Conservation (phyloP, 1,140 invertebrate species). For the Psilanteris sp. region DNA sequence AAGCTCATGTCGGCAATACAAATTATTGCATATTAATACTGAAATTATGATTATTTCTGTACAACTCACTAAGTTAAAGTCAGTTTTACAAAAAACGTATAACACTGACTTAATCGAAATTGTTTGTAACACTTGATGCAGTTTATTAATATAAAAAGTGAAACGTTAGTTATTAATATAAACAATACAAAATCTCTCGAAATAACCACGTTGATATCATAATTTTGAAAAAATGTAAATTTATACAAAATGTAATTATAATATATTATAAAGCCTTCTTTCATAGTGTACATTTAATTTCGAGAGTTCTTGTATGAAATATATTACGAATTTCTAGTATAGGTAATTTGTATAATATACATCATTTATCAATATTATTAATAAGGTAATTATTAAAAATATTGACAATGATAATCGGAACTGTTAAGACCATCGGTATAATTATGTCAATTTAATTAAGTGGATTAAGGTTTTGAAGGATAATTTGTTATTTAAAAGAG, state of each 20-base stretch:
- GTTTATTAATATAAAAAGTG: constrained; percentile 33
- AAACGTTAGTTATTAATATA: too few species aligned
- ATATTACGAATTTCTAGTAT: constrained; percentile 52
- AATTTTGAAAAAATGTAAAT: constrained; percentile 68
- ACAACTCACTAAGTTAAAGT: constrained; percentile 19
- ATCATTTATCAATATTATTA: constrained; percentile 37
- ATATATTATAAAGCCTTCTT: constrained; percentile 35
- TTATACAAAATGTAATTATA: constrained; percentile 52
- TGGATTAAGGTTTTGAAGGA: constrained; percentile 64
- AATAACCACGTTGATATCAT: constrained; percentile 38
- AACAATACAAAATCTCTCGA: constrained; percentile 26
- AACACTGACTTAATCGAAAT: constrained; percentile 21
- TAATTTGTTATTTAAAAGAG: constrained; percentile 17
- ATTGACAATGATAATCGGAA: constrained; percentile 32
- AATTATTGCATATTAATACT: constrained; percentile 49
- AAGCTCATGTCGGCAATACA: constrained; percentile 50
- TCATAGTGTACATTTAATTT: constrained; percentile 15
- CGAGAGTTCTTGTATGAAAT: constrained; percentile 19
- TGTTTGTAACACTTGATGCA: constrained; percentile 22
- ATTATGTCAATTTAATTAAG: constrained; percentile 75
- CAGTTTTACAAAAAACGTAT: constrained; percentile 16
- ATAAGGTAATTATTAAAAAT: constrained; percentile 16
- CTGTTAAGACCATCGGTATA: constrained; percentile 46
- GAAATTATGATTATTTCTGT: constrained; percentile 24
- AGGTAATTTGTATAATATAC: constrained; percentile 48